Conservation (phyloP, 2,113 vertebrate species). For the Labrus mixtus region DNA sequence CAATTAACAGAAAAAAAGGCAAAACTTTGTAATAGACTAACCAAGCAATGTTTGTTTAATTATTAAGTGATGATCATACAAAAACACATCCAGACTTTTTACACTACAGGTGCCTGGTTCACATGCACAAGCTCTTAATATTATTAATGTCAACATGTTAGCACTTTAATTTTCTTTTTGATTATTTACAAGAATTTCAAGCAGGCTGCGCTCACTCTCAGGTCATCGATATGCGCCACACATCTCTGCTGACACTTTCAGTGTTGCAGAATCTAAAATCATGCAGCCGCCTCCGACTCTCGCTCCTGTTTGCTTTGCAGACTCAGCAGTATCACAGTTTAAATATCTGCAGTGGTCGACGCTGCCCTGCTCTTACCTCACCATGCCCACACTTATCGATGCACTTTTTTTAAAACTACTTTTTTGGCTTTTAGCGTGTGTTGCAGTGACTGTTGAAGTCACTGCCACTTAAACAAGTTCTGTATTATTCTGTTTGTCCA, state of each 20-base stretch:
- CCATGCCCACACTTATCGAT: not conserved
- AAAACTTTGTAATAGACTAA: no score
- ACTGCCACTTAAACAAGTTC: not conserved
- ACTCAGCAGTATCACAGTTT: slow-evolving; percentile 57
- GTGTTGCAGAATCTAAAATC: slow-evolving; percentile 29
- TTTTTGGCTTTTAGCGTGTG: not conserved
- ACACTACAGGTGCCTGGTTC: not conserved
- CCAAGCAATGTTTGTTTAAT: not conserved
- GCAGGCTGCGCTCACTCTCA: not conserved
- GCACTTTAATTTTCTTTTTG: not conserved
- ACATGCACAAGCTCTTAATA: not conserved
- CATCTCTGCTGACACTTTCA: slow-evolving; percentile 22
- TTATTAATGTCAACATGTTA: not conserved
- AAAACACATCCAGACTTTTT: no score
- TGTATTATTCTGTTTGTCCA: not conserved
- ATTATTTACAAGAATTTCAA: not conserved
- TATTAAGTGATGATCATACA: not conserved
- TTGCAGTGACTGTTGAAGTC: slow-evolving; percentile 6
- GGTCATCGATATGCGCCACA: not conserved
- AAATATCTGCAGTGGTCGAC: slow-evolving; percentile 51
- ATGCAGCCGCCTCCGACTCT: slow-evolving; percentile 20
- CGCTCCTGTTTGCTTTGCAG: slow-evolving; percentile 45
- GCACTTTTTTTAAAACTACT: not conserved
- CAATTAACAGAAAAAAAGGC: not conserved
- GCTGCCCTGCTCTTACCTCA: slow-evolving; percentile 9